phyloP scores from a whole-genome alignment of 92 coral and sea anemone genomes.

The Bergia puertoricense region DNA sequence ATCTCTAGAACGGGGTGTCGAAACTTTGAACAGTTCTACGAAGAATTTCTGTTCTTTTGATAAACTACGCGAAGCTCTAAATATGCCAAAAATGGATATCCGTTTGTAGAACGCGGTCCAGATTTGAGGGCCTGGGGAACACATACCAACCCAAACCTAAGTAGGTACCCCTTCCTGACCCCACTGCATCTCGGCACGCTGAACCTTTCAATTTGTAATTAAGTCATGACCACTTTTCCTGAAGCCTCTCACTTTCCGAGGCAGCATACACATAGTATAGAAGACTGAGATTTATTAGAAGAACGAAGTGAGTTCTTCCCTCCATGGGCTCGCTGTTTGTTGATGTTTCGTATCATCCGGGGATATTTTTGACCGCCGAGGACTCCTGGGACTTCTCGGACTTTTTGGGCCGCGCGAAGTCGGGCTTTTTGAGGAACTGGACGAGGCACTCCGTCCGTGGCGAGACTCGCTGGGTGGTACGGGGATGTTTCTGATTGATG shows the following conservation, averaged over 20 bases:
- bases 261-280: background rate
- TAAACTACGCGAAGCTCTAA: too few species aligned
- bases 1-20: too few species aligned
- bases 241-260: background rate
- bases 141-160: too few species aligned
- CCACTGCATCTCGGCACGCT: too few species aligned
- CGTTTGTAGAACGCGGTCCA: too few species aligned
- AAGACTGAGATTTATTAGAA: constrained; percentile 36
- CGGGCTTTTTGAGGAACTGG: constrained; percentile 20
- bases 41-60: too few species aligned
- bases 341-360: constrained; percentile 47
- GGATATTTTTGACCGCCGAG: constrained; percentile 37
- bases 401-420: constrained; percentile 26
- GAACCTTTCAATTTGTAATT: too few species aligned
- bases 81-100: too few species aligned
- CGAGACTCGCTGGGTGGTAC: background rate
- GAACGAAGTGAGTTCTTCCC: constrained; percentile 80
- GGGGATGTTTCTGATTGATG: background rate
- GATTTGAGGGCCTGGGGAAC: too few species aligned
- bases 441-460: background rate
- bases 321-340: constrained; percentile 63
- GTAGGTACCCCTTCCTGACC: too few species aligned
- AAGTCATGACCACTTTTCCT: too few species aligned
- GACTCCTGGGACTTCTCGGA: constrained; percentile 42
- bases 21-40: too few species aligned